Conservation (phyloP, 2,113 vertebrate species). For the Asarcornis scutulata region DNA sequence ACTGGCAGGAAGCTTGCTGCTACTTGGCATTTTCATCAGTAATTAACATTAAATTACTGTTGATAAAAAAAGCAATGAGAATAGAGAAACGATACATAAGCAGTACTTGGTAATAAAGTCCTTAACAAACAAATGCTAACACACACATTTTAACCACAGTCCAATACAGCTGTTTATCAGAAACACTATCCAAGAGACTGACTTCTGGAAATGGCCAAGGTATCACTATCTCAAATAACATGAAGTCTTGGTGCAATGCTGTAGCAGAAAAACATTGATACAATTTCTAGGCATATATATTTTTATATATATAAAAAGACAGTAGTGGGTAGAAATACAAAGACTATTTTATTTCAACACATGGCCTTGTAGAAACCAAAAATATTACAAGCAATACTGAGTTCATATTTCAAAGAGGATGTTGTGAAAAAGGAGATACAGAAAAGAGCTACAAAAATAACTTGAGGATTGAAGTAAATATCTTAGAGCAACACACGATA, state of each 20-base stretch:
- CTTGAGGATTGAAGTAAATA: neutral
- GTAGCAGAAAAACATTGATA: neutral
- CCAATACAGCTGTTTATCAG: neutral
- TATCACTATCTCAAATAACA: neutral
- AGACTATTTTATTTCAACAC: neutral
- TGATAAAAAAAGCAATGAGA: neutral
- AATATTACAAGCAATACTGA: neutral
- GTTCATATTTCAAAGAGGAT: neutral
- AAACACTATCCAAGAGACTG: neutral
- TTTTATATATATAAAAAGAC: neutral
- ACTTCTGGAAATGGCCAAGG: neutral
- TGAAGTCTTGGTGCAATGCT: neutral
- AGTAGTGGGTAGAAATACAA: neutral
- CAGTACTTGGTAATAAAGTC: neutral
- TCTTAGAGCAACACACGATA: neutral
- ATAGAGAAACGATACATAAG: neutral
- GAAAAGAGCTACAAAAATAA: neutral
- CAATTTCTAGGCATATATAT: neutral
- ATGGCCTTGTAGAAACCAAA: neutral
- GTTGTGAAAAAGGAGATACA: neutral
- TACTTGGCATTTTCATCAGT: neutral
- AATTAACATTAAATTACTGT: neutral
- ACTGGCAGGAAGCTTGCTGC: neutral
- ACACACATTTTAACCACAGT: neutral
- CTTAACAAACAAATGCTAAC: neutral